Percentiles rank a stretch among this genome's conserved stretches.
phyloP scores from a whole-genome alignment of 2,113 vertebrate species.

The Empidonax alnorum region DNA sequence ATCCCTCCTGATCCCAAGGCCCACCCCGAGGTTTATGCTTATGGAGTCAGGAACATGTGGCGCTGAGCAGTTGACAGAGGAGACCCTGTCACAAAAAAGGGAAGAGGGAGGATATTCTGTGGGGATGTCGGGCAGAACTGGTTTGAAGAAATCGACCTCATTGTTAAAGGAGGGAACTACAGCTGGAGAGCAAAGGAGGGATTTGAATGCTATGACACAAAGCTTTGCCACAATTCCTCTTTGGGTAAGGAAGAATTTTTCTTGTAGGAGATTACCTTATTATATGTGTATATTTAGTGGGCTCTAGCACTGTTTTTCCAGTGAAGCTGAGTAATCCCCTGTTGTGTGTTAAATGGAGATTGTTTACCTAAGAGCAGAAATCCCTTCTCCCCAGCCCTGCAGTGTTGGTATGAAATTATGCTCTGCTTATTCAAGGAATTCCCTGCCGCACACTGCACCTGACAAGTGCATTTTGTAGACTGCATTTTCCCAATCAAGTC shows the following conservation, averaged over 20 bases:
- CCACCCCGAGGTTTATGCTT: slow-evolving; percentile 80
- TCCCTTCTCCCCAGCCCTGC: background rate
- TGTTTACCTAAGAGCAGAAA: background rate
- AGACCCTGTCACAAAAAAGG: slow-evolving; percentile 68
- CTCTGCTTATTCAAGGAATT: background rate
- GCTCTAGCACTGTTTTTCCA: background rate
- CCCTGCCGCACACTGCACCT: background rate
- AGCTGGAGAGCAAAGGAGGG: slow-evolving; percentile 90
- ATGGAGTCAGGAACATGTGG: slow-evolving; percentile 88
- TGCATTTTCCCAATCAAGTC: background rate
- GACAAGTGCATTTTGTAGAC: background rate
- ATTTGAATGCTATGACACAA: slow-evolving; percentile 83
- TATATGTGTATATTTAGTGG: background rate
- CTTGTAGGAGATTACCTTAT: background rate
- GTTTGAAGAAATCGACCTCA: slow-evolving; percentile 86
- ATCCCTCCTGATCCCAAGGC: slow-evolving; percentile 76
- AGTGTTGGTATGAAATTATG: background rate
- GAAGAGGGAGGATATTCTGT: slow-evolving; percentile 85
- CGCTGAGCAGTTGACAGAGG: slow-evolving; percentile 83
- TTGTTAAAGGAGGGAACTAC: slow-evolving; percentile 85
- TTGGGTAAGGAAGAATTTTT: slow-evolving; percentile 72
- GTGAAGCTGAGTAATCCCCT: background rate
- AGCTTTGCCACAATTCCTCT: slow-evolving; percentile 82
- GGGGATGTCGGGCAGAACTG: slow-evolving; percentile 87
- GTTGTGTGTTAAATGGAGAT: background rate